phyloP scores from a whole-genome alignment of 2,113 vertebrate species.

The Mirounga angustirostris region DNA sequence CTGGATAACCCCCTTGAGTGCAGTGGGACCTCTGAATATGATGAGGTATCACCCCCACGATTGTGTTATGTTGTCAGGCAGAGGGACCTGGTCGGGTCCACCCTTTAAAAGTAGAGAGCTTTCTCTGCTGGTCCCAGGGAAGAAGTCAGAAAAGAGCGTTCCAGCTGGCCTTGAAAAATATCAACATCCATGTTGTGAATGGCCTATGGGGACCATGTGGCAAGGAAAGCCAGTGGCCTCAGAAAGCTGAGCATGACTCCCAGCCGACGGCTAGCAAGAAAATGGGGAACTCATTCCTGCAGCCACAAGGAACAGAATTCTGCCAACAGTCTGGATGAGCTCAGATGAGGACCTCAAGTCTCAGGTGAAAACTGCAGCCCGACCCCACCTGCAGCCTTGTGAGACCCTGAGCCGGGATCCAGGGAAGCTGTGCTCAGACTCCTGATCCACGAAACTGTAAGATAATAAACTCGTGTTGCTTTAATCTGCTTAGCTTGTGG shows the following conservation, averaged over 20 bases:
- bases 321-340: not conserved
- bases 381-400: not conserved
- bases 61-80: not conserved
- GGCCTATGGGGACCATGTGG: not conserved
- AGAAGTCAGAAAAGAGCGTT: not conserved
- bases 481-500: not conserved
- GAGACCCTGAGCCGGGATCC: not conserved
- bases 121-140: not conserved
- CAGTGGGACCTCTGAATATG: not conserved
- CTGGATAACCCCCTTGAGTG: not conserved
- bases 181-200: not conserved
- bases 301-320: not conserved
- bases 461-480: not conserved
- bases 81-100: not conserved
- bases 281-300: not conserved
- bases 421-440: not conserved
- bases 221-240: not conserved
- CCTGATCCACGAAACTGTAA: not conserved
- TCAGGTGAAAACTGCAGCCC: not conserved
- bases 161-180: not conserved
- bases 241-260: not conserved
- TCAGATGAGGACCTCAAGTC: not conserved
- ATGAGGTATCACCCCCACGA: rapidly evolving
- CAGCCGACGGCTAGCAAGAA: not conserved
- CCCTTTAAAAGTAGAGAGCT: not conserved